Base-by-base conservation (phyloP, 2,113 vertebrate genomes). In the Coracopsis vasa region DNA sequence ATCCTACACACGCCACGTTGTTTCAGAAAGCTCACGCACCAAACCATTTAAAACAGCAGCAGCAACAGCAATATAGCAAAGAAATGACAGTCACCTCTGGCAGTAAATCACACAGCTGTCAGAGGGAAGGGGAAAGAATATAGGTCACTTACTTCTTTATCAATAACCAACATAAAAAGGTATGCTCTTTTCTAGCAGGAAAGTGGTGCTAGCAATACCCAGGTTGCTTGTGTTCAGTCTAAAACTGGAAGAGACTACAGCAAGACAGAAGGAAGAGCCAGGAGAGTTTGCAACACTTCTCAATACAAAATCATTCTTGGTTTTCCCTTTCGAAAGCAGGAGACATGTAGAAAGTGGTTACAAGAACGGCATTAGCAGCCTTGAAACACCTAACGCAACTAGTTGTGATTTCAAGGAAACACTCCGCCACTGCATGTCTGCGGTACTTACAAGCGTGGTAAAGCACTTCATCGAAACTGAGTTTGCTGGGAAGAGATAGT, bases 41-140 rank as follows among this genome's bases (percentile, higher is more conserved):
- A 96, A 96, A 90, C 86, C 96, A 96, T 82, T 92, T 92, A 96
- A 90, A 97, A 91, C 91, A 97, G 97, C 95, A 98, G 97, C 95
- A 97, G 54, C 74, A 70, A 96, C 96, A 97, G 94, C 95, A 95
- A 96, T 61, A 88, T 37, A 97, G 95, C 94, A 93, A 96, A 95
- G 92, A 94, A 92, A 56, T 18, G 56, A 84, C 4, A 41, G 23
- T 80, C 72, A 61, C 25, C 83, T 72, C 79, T 37, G 51, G 72
- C 93, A 92, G 72, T 41, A 80, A 92, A 51, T 64, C 69, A 42
- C 86, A 77, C 0, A 0, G 64, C 64, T 33, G 77, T 93, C 4
- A 6, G 88, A 80, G 50, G 71, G 51, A 89, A 53, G 44, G 44
- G 35, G 44, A 61, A 62, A 66, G 9, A 31, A 79, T 16, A 67